Conservation (phyloP, 2,797 vertebrate species). For the Sciurus vulgaris region DNA sequence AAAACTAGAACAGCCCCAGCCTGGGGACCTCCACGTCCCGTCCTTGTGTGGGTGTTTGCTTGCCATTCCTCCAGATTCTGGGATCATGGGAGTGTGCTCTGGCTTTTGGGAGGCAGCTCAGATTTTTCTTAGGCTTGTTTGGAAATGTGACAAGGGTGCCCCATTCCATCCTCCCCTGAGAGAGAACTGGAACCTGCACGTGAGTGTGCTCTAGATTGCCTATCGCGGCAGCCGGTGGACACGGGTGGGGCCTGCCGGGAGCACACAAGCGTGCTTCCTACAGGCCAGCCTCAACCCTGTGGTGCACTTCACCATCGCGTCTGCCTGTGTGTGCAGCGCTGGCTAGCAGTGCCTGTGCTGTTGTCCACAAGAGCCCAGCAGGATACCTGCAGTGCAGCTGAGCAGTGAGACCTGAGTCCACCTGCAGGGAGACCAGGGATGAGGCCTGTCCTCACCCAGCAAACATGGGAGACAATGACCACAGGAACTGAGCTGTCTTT, state of each 20-base stretch:
- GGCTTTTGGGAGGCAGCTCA: neutral
- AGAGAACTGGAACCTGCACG: conserved; percentile 81
- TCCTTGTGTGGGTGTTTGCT: neutral
- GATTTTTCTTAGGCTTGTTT: conserved; percentile 71
- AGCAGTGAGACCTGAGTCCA: too few species aligned
- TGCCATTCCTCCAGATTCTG: neutral
- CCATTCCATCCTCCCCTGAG: neutral
- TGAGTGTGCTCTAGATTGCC: conserved; percentile 87
- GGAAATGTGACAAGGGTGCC: conserved; percentile 60
- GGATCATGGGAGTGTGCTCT: neutral
- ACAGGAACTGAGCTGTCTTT: neutral
- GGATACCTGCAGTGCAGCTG: neutral
- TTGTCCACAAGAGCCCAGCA: conserved; percentile 55
- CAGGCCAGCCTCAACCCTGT: conserved; percentile 32
- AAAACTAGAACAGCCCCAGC: too few species aligned
- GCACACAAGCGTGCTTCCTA: neutral
- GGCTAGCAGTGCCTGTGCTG: neutral
- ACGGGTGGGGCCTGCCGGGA: neutral
- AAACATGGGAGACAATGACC: neutral
- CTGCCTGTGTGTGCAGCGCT: neutral
- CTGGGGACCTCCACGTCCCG: too few species aligned
- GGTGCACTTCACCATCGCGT: conserved; percentile 40
- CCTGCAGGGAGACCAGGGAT: neutral
- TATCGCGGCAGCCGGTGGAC: conserved; percentile 12
- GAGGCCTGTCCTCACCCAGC: neutral